Percentiles rank a stretch among this genome's conserved stretches.
phyloP scores from a whole-genome alignment of 1,140 invertebrate species.

The Drosophila insularis region DNA sequence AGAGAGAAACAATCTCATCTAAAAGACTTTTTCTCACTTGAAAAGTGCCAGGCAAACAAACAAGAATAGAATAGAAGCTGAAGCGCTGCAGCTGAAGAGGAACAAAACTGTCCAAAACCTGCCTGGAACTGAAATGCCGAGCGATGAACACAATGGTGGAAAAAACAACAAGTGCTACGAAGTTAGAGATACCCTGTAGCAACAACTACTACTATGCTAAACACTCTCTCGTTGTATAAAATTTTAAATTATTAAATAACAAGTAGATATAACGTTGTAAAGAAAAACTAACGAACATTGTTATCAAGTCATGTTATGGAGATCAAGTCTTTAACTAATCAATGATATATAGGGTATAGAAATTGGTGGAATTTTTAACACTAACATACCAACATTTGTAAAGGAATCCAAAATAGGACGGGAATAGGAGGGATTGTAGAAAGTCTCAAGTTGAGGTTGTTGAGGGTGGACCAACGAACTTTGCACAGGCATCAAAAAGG shows the following conservation, averaged over 20 bases:
- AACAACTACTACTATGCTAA: neutral
- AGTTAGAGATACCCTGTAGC: neutral
- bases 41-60: conserved; percentile 41
- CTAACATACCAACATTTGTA: neutral
- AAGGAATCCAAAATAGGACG: neutral
- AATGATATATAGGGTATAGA: neutral
- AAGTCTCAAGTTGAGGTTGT: too few relatives aligned
- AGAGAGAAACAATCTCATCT: conserved; percentile 43
- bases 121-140: conserved; percentile 48
- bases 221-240: too few relatives aligned
- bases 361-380: neutral
- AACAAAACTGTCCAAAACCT: conserved; percentile 31
- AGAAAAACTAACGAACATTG: too few relatives aligned
- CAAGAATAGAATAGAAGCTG: conserved; percentile 22
- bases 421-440: neutral
- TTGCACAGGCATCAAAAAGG: conserved; percentile 23
- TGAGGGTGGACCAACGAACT: conserved; percentile 2
- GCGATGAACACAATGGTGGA: conserved; percentile 32
- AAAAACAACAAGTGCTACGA: neutral
- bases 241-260: neutral
- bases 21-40: conserved; percentile 40
- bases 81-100: conserved; percentile 10
- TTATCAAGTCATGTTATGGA: too few relatives aligned
- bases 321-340: neutral
- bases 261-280: too few relatives aligned